phyloP scores from a whole-genome alignment of 2,113 vertebrate genomes.

The Corythoichthys haematopterus region DNA sequence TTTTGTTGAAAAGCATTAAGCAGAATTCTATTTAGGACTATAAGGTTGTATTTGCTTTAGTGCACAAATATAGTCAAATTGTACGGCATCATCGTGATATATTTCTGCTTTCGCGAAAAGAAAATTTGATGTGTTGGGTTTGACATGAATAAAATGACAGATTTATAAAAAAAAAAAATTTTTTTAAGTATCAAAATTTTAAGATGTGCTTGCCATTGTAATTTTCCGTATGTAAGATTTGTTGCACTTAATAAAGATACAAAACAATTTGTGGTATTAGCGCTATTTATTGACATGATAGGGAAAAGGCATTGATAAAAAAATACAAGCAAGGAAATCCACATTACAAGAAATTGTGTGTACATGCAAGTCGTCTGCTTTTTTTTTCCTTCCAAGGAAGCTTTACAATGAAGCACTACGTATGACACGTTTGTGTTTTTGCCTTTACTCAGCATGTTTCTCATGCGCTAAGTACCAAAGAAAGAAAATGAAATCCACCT shows the following conservation, averaged over 20 bases:
- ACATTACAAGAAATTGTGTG: constrained; percentile 24
- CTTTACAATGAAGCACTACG: not conserved
- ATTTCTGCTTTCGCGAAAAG: not conserved
- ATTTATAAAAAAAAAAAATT: not conserved
- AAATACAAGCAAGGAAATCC: constrained; percentile 12
- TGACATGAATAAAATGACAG: not conserved
- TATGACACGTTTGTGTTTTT: not conserved
- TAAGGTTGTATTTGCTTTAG: constrained; percentile 48
- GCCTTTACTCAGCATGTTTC: not conserved
- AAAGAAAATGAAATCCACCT: not conserved
- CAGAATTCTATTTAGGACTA: constrained; percentile 29
- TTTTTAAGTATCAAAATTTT: constrained; percentile 11
- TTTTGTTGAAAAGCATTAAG: not conserved
- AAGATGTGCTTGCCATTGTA: not conserved
- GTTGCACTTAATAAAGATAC: constrained; percentile 64
- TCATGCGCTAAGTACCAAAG: not conserved
- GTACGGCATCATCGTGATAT: constrained; percentile 13
- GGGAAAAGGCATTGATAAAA: not conserved
- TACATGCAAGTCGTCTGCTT: not conserved
- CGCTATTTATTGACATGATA: constrained; percentile 41
- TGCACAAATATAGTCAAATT: constrained; percentile 10
- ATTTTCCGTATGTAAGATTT: constrained; percentile 23
- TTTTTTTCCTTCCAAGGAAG: not conserved
- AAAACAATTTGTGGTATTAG: constrained; percentile 1
- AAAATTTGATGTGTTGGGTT: not conserved